Conservation (phyloP, 2,797 vertebrate genomes). For the Gymnocypris eckloni region DNA sequence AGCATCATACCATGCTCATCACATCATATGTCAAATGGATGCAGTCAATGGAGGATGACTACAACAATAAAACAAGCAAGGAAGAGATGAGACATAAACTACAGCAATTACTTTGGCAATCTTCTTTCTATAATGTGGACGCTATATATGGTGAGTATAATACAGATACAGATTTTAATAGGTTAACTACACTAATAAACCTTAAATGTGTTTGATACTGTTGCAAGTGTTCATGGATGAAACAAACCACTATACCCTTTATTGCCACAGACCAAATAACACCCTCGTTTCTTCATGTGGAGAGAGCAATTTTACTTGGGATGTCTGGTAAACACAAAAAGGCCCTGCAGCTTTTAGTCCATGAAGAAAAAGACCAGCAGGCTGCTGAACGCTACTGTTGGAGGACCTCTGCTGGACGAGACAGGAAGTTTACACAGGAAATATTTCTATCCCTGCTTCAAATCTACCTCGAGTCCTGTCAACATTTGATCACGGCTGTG, state of each 20-base stretch:
- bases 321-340: conserved; percentile 66
- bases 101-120: conserved; percentile 75
- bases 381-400: conserved; percentile 74
- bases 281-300: conserved; percentile 67
- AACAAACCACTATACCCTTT: not conserved
- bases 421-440: conserved; percentile 53
- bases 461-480: conserved; percentile 66
- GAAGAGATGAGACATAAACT: conserved; percentile 67
- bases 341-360: conserved; percentile 73
- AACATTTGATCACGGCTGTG: conserved; percentile 56
- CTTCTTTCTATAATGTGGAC: conserved; percentile 65
- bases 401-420: conserved; percentile 64
- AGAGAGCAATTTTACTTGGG: conserved; percentile 73
- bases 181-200: not conserved
- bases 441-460: conserved; percentile 70
- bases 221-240: not conserved
- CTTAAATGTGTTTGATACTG: not conserved
- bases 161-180: not conserved
- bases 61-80: conserved; percentile 1
- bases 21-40: conserved; percentile 67
- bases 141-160: conserved; percentile 66
- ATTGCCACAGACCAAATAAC: conserved; percentile 66
- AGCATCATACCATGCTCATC: conserved; percentile 73
- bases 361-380: conserved; percentile 61
- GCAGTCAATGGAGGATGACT: conserved; percentile 13